Conservation (phyloP, 2,888 invertebrate species). For the Maniola hyperantus region DNA sequence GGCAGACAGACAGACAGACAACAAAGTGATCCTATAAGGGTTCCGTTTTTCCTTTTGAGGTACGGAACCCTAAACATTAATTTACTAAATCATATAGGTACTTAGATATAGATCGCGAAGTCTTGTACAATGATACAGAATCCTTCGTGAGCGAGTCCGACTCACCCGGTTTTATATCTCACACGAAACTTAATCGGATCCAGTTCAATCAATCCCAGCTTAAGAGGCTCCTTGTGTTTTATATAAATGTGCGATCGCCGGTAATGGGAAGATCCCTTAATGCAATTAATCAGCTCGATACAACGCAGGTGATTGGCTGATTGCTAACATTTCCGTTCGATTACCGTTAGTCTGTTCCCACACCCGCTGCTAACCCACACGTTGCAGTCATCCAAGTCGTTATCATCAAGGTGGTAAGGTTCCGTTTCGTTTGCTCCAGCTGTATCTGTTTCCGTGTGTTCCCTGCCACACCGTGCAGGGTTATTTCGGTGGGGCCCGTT, state of each 20-base stretch:
- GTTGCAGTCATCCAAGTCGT: constrained; percentile 8
- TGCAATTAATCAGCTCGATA: constrained; percentile 74
- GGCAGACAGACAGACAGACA: too few relatives aligned
- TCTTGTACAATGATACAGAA: too few relatives aligned
- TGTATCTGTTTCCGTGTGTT: constrained; percentile 35
- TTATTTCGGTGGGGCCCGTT: constrained; percentile 68
- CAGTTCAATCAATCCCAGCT: background rate
- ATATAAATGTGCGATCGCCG: constrained; percentile 46
- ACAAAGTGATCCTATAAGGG: too few relatives aligned
- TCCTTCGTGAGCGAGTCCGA: too few relatives aligned
- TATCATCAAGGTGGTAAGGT: constrained; percentile 42
- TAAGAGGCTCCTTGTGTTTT: constrained; percentile 15
- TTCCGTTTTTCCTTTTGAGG: too few relatives aligned
- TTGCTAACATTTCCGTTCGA: constrained; percentile 72
- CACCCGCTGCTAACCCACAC: constrained; percentile 33
- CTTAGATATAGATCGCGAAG: too few relatives aligned
- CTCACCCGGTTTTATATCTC: too few relatives aligned
- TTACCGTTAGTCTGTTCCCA: constrained; percentile 59
- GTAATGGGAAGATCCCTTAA: constrained; percentile 57
- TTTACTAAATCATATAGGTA: too few relatives aligned
- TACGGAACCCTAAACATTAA: too few relatives aligned
- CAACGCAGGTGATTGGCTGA: constrained; percentile 76
- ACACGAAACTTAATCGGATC: background rate
- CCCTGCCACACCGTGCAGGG: constrained; percentile 53
- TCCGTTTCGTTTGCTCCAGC: constrained; percentile 36